Evolutionary conservation across 2,888 invertebrate genomes (phyloP), one percentile per base, ranked within the genome.

Genomic region (Automeris io): DNA sequence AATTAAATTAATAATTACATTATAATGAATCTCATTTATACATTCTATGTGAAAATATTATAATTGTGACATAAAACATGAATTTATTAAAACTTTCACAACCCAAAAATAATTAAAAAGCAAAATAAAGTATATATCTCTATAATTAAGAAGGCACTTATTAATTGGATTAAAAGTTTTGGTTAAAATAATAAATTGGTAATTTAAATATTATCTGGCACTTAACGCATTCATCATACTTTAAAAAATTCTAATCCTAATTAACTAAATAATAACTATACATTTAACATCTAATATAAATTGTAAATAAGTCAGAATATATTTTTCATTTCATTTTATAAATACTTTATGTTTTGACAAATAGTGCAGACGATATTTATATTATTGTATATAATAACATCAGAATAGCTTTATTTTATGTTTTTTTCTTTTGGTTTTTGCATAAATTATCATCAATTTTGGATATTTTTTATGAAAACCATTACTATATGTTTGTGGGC

Each of bases 81-180:
- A 53, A 44, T 47, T 52, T n/a, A n/a, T n/a, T 52, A 42, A 54
- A 54, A 45, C 51, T 54, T 64, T 75, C 75, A 74, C 76, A 76
- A 76, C 74, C 74, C 12, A 52, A 65, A 66, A 54, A 52, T 57
- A 51, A 21, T 16, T 32, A 16, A 24, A 33, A 18, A 19, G 18
- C 19, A 43, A 37, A 32, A 36, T 33, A 38, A 41, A 35, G 13
- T 23, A 29, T 31, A 18, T 11, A 33, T 18, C 23, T 18, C 37
- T 41, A 34, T 35, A 40, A 18, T 39, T 39, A 36, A 12, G 39
- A 43, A 40, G 40, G 40, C 40, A 40, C 40, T 32, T 36, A 16
- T 24, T 18, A 16, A 29, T 13, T 33, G 5, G 29, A 29, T 41
- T 45, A 52, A 34, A 39, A 45, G 39, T 40, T 40, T 7, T 45